Base-by-base conservation (phyloP, 2,888 invertebrate genomes). In the Drosophila incognita region DNA sequence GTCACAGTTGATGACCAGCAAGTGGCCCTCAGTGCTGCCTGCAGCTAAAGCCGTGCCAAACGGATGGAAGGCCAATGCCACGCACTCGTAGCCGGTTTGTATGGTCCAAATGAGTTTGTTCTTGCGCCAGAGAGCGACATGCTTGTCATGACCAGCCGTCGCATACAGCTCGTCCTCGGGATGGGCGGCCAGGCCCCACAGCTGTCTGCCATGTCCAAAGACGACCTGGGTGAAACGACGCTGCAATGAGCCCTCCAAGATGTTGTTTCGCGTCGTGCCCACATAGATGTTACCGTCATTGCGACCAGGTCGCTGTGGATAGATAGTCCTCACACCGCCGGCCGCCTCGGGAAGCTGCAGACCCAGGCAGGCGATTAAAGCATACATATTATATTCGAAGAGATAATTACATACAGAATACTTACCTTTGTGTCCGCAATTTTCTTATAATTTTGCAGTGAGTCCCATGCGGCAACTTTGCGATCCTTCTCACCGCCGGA, bases 381-480 rank as follows among this genome's bases (percentile, higher is more conserved):
- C 18, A 18, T 38, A 35, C 48, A 33, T 38, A 42, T 29, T 40
- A 13, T 53, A 21, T 27, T 29, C 38, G 15, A 24, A 48, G 21
- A 33, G n/a, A 31, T 21, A 35, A 27, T 56, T 40, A 56, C n/a
- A 38, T 8, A 42, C 27, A 13, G 18, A 38, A 21, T 21, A 36
- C 63, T 33, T 52, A 97, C 97, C 94, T 97, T 98, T 0, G 97
- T 97, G 89, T 97, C 97, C 0, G 97, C 97, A 82, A 98, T 97
- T 90, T 96, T 95, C 92, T 97, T 97, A 92, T 98, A 98, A 91
- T 97, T 97, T 91, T 97, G 97, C 72, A 97, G 93, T 0, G 97
- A 96, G 91, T 98, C 98, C 98, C 98, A 98, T 0, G 98, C 98
- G 0, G 97, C 97, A 79, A 98, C 97, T 93, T 97, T 97, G 38